Base-by-base conservation (phyloP, 2,797 vertebrate genomes). In the Acanthiza pusilla region DNA sequence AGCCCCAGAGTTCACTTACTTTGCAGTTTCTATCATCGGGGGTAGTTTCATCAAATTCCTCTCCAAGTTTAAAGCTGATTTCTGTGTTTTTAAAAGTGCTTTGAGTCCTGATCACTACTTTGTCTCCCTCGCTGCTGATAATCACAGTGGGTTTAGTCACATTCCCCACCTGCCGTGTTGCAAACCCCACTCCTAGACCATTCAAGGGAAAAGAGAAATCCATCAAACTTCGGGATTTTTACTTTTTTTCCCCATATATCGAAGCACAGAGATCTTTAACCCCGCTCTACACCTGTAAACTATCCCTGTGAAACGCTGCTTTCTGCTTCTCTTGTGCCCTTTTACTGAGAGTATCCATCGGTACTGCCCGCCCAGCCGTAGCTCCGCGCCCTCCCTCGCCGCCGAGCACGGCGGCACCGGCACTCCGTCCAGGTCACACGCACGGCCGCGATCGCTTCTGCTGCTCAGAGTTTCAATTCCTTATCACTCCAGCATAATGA, bases 11-110 rank as follows among this genome's bases (percentile, higher is more conserved):
- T 40, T 85, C 65, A 81, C 98, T 98, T 96, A 99, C 99, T 98
- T 99, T 99, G 97, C 99, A 99, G 97, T 98, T 98, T 85, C 99
- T 98, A 81, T 99, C 98, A 25, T 99, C 99, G 5, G 98, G 98
- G 1, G 98, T 99, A 89, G 94, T 97, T 95, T 99, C 98, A 18
- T 99, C 98, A 26, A 99, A 99, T 97, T 99, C 99, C 85, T 99
- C 98, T 60, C 99, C 99, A 72, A 99, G 97, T 61, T 97, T 99
- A 97, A 99, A 99, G 93, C 97, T 98, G 96, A 99, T 98, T 97
- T 99, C 99, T 42, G 98, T 99, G 96, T 99, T 99, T 91, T 99
- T 99, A 97, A 99, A 99, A 81, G 98, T 98, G 96, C 98, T 99
- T 88, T 98, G 98, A 53, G 98, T 98, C 95, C 97, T 98, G 77